Conservation (phyloP, 2,888 invertebrate species). For the Dendrolimus houi region DNA sequence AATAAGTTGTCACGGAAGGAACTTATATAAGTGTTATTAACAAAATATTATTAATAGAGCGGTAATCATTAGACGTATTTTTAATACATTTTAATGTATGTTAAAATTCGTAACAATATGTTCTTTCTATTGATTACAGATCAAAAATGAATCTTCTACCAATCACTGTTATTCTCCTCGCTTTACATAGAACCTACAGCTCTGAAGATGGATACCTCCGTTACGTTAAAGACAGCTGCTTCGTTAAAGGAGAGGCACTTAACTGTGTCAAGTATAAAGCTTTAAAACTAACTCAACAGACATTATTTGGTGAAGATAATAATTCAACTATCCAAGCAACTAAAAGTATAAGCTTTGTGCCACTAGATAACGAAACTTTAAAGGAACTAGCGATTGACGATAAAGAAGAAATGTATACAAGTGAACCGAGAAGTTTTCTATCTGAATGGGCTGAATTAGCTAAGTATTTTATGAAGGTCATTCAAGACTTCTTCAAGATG, state of each 20-base stretch:
- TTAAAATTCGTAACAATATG: neutral
- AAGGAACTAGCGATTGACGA: slow-evolving; percentile 34
- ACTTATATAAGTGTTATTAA: no score
- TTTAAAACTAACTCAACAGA: slow-evolving; percentile 54
- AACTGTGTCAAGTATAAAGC: slow-evolving; percentile 66
- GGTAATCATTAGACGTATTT: no score
- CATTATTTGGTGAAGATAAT: slow-evolving; percentile 48
- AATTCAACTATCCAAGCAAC: slow-evolving; percentile 58
- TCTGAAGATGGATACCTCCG: slow-evolving; percentile 56
- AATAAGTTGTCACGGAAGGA: no score
- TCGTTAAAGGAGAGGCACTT: slow-evolving; percentile 52
- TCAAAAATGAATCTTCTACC: slow-evolving; percentile 20
- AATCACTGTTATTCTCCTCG: slow-evolving; percentile 18
- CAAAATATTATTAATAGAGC: no score
- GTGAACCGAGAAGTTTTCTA: slow-evolving; percentile 47
- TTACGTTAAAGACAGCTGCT: slow-evolving; percentile 62
- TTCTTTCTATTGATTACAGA: slow-evolving; percentile 7
- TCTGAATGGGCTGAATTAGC: slow-evolving; percentile 66
- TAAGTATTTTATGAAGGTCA: slow-evolving; percentile 55
- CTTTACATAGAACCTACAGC: slow-evolving; percentile 21
- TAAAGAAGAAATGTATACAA: slow-evolving; percentile 18
- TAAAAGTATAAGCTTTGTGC: slow-evolving; percentile 52
- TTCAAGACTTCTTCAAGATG: slow-evolving; percentile 58
- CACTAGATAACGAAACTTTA: slow-evolving; percentile 48
- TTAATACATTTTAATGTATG: neutral